These are phyloP conservation scores for Sesia apiformis DNA, from an alignment of 2,888 invertebrate genomes.

Conservation along the genomic window DNA sequence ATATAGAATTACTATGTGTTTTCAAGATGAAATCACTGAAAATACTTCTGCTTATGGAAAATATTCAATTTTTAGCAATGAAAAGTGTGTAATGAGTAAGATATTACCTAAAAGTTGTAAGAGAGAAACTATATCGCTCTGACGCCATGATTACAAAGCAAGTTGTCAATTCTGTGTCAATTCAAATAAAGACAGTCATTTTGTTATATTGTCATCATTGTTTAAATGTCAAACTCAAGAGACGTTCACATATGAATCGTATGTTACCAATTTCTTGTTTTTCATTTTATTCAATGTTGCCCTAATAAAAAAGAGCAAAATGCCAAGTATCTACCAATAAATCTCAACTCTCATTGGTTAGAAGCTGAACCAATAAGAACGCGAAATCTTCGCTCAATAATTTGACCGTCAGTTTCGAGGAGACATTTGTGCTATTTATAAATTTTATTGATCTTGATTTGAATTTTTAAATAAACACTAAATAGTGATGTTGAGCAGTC, in stretches of 20 bases:
- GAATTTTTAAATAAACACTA: background rate
- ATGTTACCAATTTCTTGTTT: no score
- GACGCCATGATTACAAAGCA: conserved; percentile 89
- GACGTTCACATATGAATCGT: no score
- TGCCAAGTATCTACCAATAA: conserved; percentile 3
- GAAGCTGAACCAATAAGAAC: conserved; percentile 28
- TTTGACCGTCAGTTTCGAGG: conserved; percentile 35
- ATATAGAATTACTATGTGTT: background rate
- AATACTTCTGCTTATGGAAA: background rate
- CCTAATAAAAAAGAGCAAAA: no score
- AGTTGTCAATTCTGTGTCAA: conserved; percentile 21
- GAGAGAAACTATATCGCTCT: conserved; percentile 96
- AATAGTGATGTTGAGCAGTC: conserved; percentile 35
- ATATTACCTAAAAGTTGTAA: conserved; percentile 81
- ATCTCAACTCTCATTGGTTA: conserved; percentile 19
- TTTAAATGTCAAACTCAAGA: no score
- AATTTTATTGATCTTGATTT: conserved; percentile 15
- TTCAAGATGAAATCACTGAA: background rate
- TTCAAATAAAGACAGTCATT: no score
- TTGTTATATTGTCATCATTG: no score
- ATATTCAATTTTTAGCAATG: conserved; percentile 6
- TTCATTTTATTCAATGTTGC: no score
- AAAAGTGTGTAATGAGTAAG: conserved; percentile 23
- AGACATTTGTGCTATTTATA: conserved; percentile 45
- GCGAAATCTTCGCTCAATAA: conserved; percentile 45